Evolutionary conservation across 2,797 vertebrate genomes (phyloP).

Genomic region (Cephalopachus bancanus): DNA sequence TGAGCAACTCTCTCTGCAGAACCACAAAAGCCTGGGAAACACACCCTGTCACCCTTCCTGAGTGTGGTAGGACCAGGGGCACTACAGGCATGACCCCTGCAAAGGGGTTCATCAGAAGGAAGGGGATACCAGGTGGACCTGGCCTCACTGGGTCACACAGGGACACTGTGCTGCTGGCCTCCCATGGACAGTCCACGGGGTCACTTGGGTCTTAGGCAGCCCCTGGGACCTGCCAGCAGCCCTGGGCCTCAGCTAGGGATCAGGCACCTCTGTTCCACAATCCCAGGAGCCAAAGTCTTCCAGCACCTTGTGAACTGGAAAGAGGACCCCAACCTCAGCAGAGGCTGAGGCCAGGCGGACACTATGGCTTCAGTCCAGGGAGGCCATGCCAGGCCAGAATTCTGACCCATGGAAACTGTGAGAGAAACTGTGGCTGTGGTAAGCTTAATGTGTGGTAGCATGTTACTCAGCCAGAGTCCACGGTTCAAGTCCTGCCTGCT

Average conservation of each 20-base stretch:
- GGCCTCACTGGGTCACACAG: background rate
- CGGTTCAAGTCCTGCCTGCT: too few species aligned
- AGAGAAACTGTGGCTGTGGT: background rate
- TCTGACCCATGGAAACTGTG: accelerated
- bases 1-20: too few species aligned
- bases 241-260: background rate
- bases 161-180: background rate
- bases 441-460: too few species aligned
- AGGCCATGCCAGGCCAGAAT: too few species aligned
- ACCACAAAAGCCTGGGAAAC: too few species aligned
- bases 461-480: too few species aligned
- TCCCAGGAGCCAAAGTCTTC: background rate
- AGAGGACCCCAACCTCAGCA: background rate
- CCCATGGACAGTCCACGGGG: accelerated
- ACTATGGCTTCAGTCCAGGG: background rate
- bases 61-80: background rate
- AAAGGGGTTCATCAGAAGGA: background rate
- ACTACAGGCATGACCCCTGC: accelerated
- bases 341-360: background rate
- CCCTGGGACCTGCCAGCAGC: background rate
- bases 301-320: accelerated
- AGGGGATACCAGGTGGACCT: background rate
- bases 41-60: background rate
- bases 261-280: too few species aligned
- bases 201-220: accelerated